Percentiles rank a stretch among this genome's conserved stretches.
Conservation (phyloP, 2,113 vertebrate species). For the Amphilophus citrinellus region DNA sequence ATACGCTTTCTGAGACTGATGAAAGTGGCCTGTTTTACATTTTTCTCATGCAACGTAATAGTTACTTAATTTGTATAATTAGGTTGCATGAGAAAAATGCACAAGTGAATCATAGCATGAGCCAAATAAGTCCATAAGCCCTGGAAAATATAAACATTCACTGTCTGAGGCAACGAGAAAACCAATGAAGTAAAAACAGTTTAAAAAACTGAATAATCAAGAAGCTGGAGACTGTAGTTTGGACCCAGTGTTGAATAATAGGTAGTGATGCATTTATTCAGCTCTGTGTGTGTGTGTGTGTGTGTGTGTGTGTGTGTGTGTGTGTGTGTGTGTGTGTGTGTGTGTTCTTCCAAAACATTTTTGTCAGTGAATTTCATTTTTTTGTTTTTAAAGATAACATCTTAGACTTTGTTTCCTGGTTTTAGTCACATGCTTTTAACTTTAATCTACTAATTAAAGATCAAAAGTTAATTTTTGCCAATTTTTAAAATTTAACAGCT, state of each 20-base stretch:
- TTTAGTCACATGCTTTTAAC: background rate
- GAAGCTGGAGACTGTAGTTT: background rate
- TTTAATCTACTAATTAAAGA: background rate
- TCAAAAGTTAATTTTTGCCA: background rate
- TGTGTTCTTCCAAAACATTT: background rate
- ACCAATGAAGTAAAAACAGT: background rate
- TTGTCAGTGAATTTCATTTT: background rate
- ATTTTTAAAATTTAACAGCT: background rate
- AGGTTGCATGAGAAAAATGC: background rate
- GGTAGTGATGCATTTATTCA: background rate
- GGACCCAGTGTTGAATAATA: background rate
- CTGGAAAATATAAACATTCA: background rate
- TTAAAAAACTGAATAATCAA: background rate
- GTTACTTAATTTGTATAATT: slow-evolving; percentile 6
- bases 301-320: background rate
- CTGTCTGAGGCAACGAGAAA: background rate
- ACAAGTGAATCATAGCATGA: background rate
- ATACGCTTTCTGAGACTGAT: background rate
- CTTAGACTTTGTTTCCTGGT: background rate
- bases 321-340: no score
- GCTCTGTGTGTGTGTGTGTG: background rate
- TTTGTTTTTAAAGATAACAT: slow-evolving; percentile 2
- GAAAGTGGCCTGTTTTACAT: background rate
- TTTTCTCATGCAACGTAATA: background rate
- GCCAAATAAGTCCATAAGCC: background rate